These are phyloP conservation scores for Volucella inanis DNA, from an alignment of 2,888 invertebrate genomes.

Conservation along the genomic window DNA sequence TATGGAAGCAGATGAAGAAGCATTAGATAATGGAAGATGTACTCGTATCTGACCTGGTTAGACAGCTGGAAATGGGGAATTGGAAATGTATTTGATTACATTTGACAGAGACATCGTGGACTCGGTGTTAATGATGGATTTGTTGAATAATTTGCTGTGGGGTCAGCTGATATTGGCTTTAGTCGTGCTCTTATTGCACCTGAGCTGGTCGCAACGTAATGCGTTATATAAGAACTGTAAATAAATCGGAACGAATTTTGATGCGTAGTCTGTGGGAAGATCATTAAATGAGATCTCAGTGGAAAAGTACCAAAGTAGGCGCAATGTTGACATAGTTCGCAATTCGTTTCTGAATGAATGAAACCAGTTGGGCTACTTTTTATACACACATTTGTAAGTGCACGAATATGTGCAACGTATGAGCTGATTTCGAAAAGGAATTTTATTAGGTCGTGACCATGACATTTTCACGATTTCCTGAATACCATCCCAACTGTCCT, in stretches of 20 bases:
- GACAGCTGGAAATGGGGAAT: constrained; percentile 42
- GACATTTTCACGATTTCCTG: constrained; percentile 11
- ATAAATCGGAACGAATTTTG: too few species aligned
- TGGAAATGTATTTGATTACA: constrained; percentile 24
- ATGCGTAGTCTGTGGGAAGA: too few species aligned
- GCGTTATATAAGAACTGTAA: constrained; percentile 34
- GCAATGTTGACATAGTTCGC: too few species aligned
- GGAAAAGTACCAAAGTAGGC: too few species aligned
- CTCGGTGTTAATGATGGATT: constrained; percentile 19
- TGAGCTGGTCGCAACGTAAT: not conserved
- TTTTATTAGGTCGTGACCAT: constrained; percentile 21
- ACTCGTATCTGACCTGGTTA: constrained; percentile 23
- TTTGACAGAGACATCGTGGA: not conserved
- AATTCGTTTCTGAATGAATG: too few species aligned
- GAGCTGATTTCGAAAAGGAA: constrained; percentile 3
- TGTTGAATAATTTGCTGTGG: constrained; percentile 43
- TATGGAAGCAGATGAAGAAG: constrained; percentile 33
- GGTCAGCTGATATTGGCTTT: constrained; percentile 37
- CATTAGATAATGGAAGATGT: constrained; percentile 58
- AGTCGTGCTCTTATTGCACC: constrained; percentile 4
- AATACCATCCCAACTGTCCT: not conserved
- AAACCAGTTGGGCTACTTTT: too few species aligned
- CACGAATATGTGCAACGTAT: not conserved
- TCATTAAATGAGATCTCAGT: too few species aligned
- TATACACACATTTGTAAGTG: too few species aligned